Evolutionary conservation across 2,797 vertebrate genomes (phyloP), one percentile per base, ranked within the genome.

Genomic region (Cirrhinus molitorella): DNA sequence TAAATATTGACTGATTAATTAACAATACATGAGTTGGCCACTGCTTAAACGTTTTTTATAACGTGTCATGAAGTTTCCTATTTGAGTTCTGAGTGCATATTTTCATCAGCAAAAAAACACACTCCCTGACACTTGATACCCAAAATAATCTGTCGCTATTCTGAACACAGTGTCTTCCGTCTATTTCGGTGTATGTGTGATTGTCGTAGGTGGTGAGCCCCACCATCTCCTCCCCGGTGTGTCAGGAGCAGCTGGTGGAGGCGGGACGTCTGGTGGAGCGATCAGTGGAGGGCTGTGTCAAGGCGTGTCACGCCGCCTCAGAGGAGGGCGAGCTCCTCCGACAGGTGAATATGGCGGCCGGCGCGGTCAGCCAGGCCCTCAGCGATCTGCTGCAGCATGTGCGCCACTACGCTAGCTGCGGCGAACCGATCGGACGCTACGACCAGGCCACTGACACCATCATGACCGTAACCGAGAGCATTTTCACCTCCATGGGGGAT

Each of bases 401-500:
- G 12, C 96, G 98, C 7, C 98, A 98, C 91, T 99, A 99, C 1
- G 98, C 98, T 66, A 98, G 98, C 94, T 93, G 97, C 0, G 98
- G 98, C 0, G 98, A 99, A 87, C 98, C 98, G 79, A 99, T 99
- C 2, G 98, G 98, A 10, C 97, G 98, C 85, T 99, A 99, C 3
- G 98, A 99, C 95, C 98, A 99, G 92, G 98, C 98, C 88, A 99
- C 98, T 0, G 98, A 99, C 90, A 99, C 98, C 4, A 99, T 99
- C 92, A 99, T 99, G 98, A 99, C 97, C 0, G 98, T 99, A 92
- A 99, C 98, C 0, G 98, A 99, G 89, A 99, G 97, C 91, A 99
- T 99, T 94, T 99, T 99, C 94, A 98, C 97, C 55, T 99, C 98
- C 16, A 99, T 99, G 98, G 98, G 98, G 0, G 98, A 99, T 34